Evolutionary conservation across 2,888 invertebrate genomes (phyloP).

Genomic region (Chaetoderma sp.): DNA sequence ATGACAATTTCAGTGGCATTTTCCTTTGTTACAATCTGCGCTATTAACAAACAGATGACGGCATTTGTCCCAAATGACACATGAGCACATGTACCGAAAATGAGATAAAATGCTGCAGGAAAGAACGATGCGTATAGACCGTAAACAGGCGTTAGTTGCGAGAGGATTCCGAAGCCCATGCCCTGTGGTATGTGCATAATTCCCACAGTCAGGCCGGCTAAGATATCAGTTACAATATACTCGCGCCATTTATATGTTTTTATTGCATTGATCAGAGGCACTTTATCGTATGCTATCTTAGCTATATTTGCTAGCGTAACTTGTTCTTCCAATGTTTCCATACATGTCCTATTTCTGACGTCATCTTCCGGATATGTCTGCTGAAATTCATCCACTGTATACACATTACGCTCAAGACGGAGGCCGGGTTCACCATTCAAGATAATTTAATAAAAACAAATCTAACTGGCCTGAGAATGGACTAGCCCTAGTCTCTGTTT

Average conservation of each 20-base stretch:
- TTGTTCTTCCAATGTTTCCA: no score
- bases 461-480: no score
- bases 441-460: no score
- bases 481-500: no score
- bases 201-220: constrained; percentile 55
- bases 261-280: constrained; percentile 38
- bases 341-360: no score
- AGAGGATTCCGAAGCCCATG: constrained; percentile 55
- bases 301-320: no score
- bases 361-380: no score
- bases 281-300: no score
- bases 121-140: constrained; percentile 59
- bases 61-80: constrained; percentile 60
- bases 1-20: not conserved
- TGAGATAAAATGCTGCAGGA: constrained; percentile 51
- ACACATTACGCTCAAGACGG: no score
- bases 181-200: constrained; percentile 64
- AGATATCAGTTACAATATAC: constrained; percentile 46
- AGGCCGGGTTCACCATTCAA: no score
- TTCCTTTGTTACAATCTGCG: constrained; percentile 26
- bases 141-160: constrained; percentile 49
- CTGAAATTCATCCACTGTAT: no score
- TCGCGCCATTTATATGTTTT: constrained; percentile 43
- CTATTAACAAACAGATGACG: constrained; percentile 56
- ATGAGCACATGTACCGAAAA: constrained; percentile 56